Conservation (phyloP, 2,888 invertebrate genomes). For the Leptarthrus brevirostris region DNA sequence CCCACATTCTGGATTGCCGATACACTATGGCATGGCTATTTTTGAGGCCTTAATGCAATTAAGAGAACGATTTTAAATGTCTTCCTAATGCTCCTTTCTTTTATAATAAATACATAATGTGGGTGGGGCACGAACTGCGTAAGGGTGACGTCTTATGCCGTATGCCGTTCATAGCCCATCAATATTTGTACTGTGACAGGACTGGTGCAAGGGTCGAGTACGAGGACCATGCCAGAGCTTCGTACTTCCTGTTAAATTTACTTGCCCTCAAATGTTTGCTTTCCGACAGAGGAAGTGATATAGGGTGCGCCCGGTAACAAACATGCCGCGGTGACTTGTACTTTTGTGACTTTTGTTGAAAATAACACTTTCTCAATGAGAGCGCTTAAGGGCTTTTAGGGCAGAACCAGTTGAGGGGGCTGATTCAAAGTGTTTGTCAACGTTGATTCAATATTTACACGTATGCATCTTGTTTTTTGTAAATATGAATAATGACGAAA, state of each 20-base stretch:
- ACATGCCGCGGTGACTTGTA: background rate
- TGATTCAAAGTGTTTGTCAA: too few species aligned
- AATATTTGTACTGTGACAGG: slow-evolving; percentile 11
- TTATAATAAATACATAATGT: background rate
- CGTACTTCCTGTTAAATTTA: slow-evolving; percentile 28
- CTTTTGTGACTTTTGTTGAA: background rate
- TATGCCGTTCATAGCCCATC: slow-evolving; percentile 5
- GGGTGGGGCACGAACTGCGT: slow-evolving; percentile 9
- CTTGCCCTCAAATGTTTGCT: background rate
- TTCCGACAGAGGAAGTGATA: background rate
- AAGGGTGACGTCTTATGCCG: slow-evolving; percentile 12
- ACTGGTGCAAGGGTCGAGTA: background rate
- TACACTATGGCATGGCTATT: background rate
- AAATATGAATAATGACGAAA: too few species aligned
- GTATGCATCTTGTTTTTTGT: too few species aligned
- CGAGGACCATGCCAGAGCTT: background rate
- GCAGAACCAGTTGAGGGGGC: too few species aligned
- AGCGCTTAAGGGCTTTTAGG: too few species aligned
- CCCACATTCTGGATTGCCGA: slow-evolving; percentile 17
- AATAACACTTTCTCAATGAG: background rate
- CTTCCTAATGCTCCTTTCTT: slow-evolving; percentile 3
- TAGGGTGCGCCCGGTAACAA: slow-evolving; percentile 13
- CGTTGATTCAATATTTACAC: too few species aligned
- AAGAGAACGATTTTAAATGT: slow-evolving; percentile 45
- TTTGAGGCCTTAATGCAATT: slow-evolving; percentile 25